Evolutionary conservation across 2,797 vertebrate species (phyloP).

Genomic region (Catamblyrhynchus diadema): DNA sequence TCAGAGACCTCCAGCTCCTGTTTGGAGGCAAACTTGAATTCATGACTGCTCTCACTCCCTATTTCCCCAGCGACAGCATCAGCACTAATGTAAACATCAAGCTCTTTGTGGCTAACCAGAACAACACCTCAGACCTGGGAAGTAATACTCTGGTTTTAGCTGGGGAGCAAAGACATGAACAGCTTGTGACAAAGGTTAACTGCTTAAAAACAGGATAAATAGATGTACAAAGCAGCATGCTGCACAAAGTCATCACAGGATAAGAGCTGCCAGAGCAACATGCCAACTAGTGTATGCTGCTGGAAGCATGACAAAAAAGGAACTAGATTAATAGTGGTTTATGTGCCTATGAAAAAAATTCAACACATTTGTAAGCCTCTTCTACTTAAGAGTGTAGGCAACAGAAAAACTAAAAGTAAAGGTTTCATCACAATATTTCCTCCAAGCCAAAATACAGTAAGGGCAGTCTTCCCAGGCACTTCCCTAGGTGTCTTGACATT

Average conservation of each 20-base stretch:
- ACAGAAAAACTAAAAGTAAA: neutral
- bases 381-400: neutral
- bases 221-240: neutral
- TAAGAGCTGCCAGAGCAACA: neutral
- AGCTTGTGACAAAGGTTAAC: neutral
- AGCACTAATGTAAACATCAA: rapidly evolving
- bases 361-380: neutral
- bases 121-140: neutral
- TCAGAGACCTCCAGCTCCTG: neutral
- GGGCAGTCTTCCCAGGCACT: neutral
- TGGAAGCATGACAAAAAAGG: neutral
- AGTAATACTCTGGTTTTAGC: neutral
- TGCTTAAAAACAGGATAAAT: neutral
- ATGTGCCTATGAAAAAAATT: neutral
- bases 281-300: neutral
- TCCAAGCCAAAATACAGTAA: neutral
- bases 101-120: neutral
- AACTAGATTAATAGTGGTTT: neutral
- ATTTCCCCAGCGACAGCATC: neutral
- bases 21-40: neutral
- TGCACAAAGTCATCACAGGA: neutral
- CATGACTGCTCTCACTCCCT: neutral
- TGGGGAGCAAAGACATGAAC: neutral
- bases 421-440: neutral
- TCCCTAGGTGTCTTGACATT: neutral